These are phyloP conservation scores for Pitta sordida DNA, from an alignment of 2,113 vertebrate species.

Conservation along the genomic window DNA sequence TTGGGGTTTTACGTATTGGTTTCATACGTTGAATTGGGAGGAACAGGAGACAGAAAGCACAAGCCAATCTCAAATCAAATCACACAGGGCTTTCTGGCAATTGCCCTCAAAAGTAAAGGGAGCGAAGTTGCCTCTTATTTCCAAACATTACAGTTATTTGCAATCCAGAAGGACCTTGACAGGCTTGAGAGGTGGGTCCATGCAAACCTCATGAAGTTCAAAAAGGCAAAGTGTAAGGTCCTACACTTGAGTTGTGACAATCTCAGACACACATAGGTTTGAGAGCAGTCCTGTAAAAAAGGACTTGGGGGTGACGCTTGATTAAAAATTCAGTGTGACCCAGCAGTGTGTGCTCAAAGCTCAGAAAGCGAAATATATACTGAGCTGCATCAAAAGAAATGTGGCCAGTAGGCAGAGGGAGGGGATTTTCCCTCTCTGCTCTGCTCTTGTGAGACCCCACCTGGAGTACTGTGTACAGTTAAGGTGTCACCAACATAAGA, in stretches of 20 bases:
- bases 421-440: neutral
- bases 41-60: neutral
- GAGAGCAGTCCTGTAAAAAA: neutral
- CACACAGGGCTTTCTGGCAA: neutral
- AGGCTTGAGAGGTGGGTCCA: neutral
- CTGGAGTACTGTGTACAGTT: neutral
- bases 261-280: neutral
- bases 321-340: neutral
- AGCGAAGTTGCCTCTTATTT: neutral
- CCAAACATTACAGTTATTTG: neutral
- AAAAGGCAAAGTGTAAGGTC: neutral
- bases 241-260: neutral
- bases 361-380: neutral
- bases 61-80: neutral
- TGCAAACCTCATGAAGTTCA: neutral
- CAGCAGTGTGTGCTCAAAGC: neutral
- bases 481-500: neutral
- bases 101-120: neutral
- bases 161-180: neutral
- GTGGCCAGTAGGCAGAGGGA: neutral
- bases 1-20: neutral
- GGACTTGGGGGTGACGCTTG: accelerated
- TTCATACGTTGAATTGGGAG: neutral
- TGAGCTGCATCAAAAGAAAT: neutral
- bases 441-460: neutral